phyloP scores from a whole-genome alignment of 2,797 vertebrate species.

The Pseudomugil tenellus region DNA sequence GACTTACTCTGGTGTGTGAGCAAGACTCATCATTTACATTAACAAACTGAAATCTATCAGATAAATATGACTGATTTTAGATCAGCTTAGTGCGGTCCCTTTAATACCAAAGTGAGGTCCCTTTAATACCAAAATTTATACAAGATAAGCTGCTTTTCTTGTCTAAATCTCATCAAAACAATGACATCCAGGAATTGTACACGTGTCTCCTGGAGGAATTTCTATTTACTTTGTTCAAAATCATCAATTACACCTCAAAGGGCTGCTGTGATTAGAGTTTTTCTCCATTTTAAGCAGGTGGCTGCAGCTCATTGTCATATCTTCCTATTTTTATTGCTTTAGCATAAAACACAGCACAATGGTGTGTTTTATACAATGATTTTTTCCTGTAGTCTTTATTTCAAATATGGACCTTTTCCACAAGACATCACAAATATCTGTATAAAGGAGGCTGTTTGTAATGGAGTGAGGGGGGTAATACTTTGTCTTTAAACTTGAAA shows the following conservation, averaged over 20 bases:
- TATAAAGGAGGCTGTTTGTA: slow-evolving; percentile 39
- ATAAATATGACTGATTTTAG: too few relatives aligned
- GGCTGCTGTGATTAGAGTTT: not conserved
- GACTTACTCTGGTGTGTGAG: too few relatives aligned
- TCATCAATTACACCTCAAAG: not conserved
- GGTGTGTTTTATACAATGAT: not conserved
- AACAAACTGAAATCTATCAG: too few relatives aligned
- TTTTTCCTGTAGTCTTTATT: slow-evolving; percentile 11
- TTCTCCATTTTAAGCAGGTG: not conserved
- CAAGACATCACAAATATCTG: slow-evolving; percentile 33
- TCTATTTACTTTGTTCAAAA: not conserved
- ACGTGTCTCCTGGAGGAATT: not conserved
- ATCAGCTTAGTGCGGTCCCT: too few relatives aligned
- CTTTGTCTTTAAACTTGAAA: slow-evolving; percentile 51
- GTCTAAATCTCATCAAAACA: not conserved
- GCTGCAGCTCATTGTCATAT: not conserved
- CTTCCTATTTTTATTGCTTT: not conserved
- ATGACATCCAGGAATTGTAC: not conserved
- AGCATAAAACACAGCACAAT: not conserved
- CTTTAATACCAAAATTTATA: slow-evolving; percentile 13
- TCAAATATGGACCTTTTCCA: slow-evolving; percentile 40
- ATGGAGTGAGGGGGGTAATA: slow-evolving; percentile 40
- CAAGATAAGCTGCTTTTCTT: not conserved
- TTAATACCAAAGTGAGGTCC: too few relatives aligned
- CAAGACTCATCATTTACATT: too few relatives aligned